A percentile compares a stretch with the other conserved stretches of the same genome.
These are phyloP conservation scores for Pseudococcus jackbeardsleyi DNA, from an alignment of 2,888 invertebrate species.

Conservation along the genomic window DNA sequence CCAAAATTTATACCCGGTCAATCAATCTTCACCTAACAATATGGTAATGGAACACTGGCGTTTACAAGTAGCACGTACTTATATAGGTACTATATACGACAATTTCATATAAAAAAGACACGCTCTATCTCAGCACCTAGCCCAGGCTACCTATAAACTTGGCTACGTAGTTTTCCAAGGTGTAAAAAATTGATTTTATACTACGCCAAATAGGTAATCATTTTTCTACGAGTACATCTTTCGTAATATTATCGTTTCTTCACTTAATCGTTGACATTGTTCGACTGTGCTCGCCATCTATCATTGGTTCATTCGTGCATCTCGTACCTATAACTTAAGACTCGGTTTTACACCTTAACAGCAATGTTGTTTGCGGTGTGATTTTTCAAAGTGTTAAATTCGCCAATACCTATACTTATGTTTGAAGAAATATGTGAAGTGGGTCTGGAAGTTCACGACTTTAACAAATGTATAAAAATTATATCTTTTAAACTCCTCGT, in stretches of 20 bases:
- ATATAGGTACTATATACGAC: background rate
- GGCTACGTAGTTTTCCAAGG: background rate
- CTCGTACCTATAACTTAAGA: background rate
- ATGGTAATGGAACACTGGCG: constrained; percentile 15
- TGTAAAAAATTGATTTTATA: constrained; percentile 47
- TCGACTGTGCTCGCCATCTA: background rate
- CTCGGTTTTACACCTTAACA: background rate
- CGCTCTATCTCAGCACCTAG: constrained; percentile 33
- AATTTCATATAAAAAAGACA: constrained; percentile 36
- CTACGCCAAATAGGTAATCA: background rate
- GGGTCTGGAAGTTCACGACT: background rate
- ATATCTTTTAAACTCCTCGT: no score
- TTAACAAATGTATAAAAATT: background rate
- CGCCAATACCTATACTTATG: background rate
- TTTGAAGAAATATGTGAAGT: background rate
- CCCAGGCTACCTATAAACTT: background rate
- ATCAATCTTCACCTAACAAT: constrained; percentile 50
- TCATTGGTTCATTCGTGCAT: background rate
- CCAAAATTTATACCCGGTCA: constrained; percentile 34
- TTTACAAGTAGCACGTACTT: constrained; percentile 26
- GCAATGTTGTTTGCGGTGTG: background rate
- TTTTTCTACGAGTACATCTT: background rate
- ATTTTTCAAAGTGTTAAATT: background rate
- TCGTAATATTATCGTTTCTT: background rate
- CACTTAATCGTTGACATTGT: constrained; percentile 2